Evolutionary conservation across 1,140 invertebrate genomes (phyloP).

Genomic region (Formica exsecta): DNA sequence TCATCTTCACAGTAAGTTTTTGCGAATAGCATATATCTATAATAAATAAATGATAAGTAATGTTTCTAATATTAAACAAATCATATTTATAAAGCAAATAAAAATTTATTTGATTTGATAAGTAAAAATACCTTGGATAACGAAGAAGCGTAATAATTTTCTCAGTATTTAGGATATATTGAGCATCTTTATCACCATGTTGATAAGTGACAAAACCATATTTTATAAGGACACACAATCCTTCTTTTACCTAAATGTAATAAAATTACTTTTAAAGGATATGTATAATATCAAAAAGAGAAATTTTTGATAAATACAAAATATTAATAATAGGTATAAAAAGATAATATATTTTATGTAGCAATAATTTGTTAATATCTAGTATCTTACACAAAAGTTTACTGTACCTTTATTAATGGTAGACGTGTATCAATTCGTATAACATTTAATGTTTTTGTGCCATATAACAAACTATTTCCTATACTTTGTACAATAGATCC

Average conservation of each 20-base stretch:
- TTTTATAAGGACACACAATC: slow-evolving; percentile 92
- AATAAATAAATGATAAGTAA: too few species aligned
- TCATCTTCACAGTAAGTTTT: too few species aligned
- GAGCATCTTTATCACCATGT: slow-evolving; percentile 83
- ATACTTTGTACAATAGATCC: slow-evolving; percentile 91
- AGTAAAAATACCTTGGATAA: slow-evolving; percentile 89
- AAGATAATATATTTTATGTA: too few species aligned
- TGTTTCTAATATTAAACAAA: slow-evolving; percentile 27
- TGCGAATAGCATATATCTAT: too few species aligned
- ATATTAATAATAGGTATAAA: too few species aligned
- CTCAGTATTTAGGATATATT: slow-evolving; percentile 90
- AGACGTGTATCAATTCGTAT: slow-evolving; percentile 88
- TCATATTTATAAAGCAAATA: slow-evolving; percentile 44
- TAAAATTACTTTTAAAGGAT: slow-evolving; percentile 18
- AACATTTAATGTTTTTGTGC: slow-evolving; percentile 88
- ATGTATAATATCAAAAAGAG: too few species aligned
- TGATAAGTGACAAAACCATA: slow-evolving; percentile 91
- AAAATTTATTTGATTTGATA: background rate
- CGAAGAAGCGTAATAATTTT: slow-evolving; percentile 91
- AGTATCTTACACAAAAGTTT: too few species aligned
- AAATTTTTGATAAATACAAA: too few species aligned
- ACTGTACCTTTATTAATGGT: slow-evolving; percentile 87
- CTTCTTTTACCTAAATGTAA: slow-evolving; percentile 88
- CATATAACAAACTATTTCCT: slow-evolving; percentile 89
- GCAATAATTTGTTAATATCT: too few species aligned